These are phyloP conservation scores for Tauraco hartlaubi DNA, from an alignment of 2,797 vertebrate species.

Conservation along the genomic window DNA sequence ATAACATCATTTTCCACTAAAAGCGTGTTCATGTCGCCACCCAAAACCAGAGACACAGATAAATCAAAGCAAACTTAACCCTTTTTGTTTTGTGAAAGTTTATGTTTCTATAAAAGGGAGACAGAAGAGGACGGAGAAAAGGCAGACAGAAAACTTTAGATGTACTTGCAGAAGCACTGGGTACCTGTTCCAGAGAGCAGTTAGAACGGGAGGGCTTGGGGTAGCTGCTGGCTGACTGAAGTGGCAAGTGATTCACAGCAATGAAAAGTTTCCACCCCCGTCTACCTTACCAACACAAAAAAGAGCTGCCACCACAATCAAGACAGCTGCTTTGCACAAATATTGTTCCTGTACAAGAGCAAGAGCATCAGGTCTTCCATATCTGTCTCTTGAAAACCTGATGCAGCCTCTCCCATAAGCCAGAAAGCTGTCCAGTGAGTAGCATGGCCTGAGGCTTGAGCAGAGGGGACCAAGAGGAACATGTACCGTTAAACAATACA, in stretches of 20 bases:
- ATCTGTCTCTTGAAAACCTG: neutral
- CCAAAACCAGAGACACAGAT: neutral
- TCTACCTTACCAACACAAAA: neutral
- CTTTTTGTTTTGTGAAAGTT: neutral
- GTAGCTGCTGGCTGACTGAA: neutral
- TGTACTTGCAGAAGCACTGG: neutral
- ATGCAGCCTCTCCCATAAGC: neutral
- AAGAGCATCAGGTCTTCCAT: neutral
- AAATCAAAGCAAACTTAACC: neutral
- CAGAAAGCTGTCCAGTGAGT: neutral
- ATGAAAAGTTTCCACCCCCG: neutral
- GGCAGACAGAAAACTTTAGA: neutral
- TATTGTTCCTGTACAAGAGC: neutral
- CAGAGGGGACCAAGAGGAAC: neutral
- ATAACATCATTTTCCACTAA: neutral
- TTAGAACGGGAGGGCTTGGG: neutral
- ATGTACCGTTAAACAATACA: accelerated
- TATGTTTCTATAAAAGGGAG: neutral
- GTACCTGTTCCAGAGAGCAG: neutral
- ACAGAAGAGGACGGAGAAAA: neutral
- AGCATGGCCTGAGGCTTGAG: accelerated
- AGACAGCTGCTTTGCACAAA: neutral
- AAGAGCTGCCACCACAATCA: neutral
- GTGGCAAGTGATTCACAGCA: neutral
- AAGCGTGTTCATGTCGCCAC: neutral